These are phyloP conservation scores for Hermodice carunculata DNA, from an alignment of 2,888 invertebrate genomes.

Conservation along the genomic window DNA sequence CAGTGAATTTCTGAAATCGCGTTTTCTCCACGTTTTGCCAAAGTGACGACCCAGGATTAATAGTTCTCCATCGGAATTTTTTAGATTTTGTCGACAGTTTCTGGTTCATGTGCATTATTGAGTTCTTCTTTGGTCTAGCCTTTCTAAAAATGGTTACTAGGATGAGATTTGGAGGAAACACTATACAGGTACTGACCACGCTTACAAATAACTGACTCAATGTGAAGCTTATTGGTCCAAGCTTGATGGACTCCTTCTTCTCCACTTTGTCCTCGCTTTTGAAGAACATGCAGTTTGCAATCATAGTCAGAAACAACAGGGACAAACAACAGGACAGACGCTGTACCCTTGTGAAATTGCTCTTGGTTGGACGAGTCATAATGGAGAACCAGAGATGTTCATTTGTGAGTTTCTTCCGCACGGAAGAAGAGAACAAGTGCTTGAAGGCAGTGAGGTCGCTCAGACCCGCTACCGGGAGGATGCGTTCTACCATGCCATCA, in stretches of 20 bases:
- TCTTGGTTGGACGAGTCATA: constrained; percentile 65
- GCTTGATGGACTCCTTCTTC: constrained; percentile 56
- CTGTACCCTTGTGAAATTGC: constrained; percentile 69
- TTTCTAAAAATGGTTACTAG: constrained; percentile 66
- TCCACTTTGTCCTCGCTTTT: constrained; percentile 43
- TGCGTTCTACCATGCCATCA: constrained; percentile 67
- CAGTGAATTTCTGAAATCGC: constrained; percentile 55
- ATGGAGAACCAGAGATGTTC: constrained; percentile 69
- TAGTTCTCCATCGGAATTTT: constrained; percentile 60
- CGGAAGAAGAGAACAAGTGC: constrained; percentile 64
- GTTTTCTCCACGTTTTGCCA: constrained; percentile 40
- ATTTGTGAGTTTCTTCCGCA: constrained; percentile 67
- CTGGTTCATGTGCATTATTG: constrained; percentile 57
- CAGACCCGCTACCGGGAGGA: constrained; percentile 66
- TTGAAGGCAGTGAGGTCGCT: constrained; percentile 67
- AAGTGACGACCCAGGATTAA: constrained; percentile 41
- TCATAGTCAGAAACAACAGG: constrained; percentile 69
- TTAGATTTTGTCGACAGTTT: constrained; percentile 52
- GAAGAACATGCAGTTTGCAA: constrained; percentile 70
- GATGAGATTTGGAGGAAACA: constrained; percentile 66
- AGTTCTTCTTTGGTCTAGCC: constrained; percentile 56
- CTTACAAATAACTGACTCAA: constrained; percentile 69
- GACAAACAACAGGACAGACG: constrained; percentile 68
- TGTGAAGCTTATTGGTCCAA: constrained; percentile 71
- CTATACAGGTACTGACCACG: constrained; percentile 64